Evolutionary conservation across 2,888 invertebrate species (phyloP).

Genomic region (Orthosia incerta): DNA sequence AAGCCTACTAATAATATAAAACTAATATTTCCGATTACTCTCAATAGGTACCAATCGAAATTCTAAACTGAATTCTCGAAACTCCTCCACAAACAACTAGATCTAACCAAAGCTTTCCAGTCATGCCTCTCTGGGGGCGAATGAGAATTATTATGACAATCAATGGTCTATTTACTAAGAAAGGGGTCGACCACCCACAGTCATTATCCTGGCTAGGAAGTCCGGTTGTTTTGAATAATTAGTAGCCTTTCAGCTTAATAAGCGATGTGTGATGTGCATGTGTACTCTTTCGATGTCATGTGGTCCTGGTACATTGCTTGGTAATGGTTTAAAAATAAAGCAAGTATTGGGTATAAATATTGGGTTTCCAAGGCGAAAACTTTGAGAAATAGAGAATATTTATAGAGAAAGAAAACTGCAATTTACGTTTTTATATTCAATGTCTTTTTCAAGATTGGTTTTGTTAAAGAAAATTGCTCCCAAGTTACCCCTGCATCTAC

Average conservation of each 20-base stretch:
- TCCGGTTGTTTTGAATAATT: slow-evolving; percentile 56
- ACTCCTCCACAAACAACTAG: slow-evolving; percentile 17
- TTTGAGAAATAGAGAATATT: no score
- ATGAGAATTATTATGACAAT: slow-evolving; percentile 51
- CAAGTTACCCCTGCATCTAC: neutral
- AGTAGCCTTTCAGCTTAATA: slow-evolving; percentile 26
- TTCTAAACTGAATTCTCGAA: slow-evolving; percentile 16
- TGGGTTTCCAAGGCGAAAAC: no score
- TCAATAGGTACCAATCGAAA: slow-evolving; percentile 24
- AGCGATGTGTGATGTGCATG: slow-evolving; percentile 6
- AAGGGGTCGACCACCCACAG: slow-evolving; percentile 55
- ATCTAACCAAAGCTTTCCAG: slow-evolving; percentile 19
- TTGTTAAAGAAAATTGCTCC: no score
- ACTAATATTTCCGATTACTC: neutral
- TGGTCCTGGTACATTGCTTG: slow-evolving; percentile 2
- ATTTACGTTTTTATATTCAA: no score
- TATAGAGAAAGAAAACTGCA: no score
- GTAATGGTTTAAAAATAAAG: neutral
- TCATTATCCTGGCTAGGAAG: slow-evolving; percentile 51
- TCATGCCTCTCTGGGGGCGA: slow-evolving; percentile 6
- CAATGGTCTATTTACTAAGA: slow-evolving; percentile 27
- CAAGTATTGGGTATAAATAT: no score
- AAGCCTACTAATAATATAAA: neutral
- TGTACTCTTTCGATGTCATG: slow-evolving; percentile 18
- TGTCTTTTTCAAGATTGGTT: no score